Evolutionary conservation across 2,797 vertebrate species (phyloP), one percentile per base, ranked within the genome.

Genomic region (Onychomys torridus): DNA sequence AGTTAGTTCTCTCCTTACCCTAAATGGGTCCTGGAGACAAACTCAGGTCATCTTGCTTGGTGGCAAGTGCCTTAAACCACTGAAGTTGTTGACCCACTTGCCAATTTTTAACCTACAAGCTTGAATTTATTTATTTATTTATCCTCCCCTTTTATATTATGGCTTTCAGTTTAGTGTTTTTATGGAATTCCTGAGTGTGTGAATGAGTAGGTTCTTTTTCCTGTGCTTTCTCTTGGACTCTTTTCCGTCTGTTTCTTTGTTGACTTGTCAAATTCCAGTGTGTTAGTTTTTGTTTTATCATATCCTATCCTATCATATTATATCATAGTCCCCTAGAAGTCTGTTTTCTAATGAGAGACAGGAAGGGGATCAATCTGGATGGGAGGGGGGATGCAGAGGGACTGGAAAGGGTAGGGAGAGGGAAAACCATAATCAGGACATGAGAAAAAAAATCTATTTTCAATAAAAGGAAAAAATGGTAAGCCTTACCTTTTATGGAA

Each of bases 401-500:
- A 25, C 11, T 17, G 6, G 32, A 21, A 69, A 23, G 46, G 52
- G 23, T 16, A n/a, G 12, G 52, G 63, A 43, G 21, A 10, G 43
- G 6, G 5, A 21, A 52, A 52, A 52, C 32, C 8, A 25, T n/a
- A 10, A 86, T 37, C 63, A 86, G 49, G 21, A n/a, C 16, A 86
- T 52, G 83, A 69, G 32, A 49, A 85, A 52, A 32, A 32, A 69
- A n/a, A 67, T 46, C 17, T 37, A 69, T 69, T 86, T 86, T 69
- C 46, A 95, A 90, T 93, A 81, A 86, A 40, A 94, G 29, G 5
- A 52, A 78, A 77, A 32, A 59, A 75, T 23, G 37, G 3, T 34
- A 93, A 95, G 61, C 2, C 55, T 11, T 95, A 4, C 84, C 90
- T 93, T 90, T 94, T 84, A 43, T 82, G 69, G 37, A 84, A 89